These are phyloP conservation scores for Geococcyx californianus DNA, from an alignment of 2,113 vertebrate species.

Conservation along the genomic window DNA sequence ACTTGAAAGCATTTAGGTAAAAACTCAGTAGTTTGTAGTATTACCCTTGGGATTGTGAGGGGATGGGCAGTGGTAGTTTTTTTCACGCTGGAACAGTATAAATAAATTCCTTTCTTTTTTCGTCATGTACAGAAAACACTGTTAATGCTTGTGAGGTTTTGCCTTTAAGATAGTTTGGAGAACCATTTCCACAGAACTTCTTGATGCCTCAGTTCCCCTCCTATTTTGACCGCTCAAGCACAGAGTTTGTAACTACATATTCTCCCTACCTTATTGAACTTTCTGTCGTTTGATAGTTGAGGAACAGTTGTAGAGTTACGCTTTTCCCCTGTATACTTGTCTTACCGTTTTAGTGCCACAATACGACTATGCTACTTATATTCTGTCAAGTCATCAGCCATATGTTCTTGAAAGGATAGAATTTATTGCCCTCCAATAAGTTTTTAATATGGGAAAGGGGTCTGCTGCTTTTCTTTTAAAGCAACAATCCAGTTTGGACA, in stretches of 20 bases:
- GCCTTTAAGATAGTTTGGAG: neutral
- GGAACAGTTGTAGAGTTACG: neutral
- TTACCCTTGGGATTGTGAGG: neutral
- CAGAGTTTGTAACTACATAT: neutral
- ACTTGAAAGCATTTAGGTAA: neutral
- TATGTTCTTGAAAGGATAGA: neutral
- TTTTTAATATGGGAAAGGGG: neutral
- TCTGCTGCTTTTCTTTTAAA: neutral
- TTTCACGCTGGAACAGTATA: neutral
- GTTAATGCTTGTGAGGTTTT: neutral
- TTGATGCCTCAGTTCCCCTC: neutral
- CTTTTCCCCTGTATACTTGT: neutral
- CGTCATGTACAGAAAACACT: neutral
- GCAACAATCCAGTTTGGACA: neutral
- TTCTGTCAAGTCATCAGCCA: neutral
- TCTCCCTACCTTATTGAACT: neutral
- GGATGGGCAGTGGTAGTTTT: neutral
- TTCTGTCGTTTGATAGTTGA: neutral
- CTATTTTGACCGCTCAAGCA: neutral
- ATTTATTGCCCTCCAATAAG: neutral
- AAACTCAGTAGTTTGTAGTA: neutral
- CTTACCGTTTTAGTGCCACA: neutral
- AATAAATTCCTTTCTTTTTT: too few relatives aligned
- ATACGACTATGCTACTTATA: neutral
- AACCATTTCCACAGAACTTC: neutral